Evolutionary conservation across 92 coral and sea anemone genomes (phyloP), one percentile per base, ranked within the genome.

Genomic region (Micromussa lordhowensis): DNA sequence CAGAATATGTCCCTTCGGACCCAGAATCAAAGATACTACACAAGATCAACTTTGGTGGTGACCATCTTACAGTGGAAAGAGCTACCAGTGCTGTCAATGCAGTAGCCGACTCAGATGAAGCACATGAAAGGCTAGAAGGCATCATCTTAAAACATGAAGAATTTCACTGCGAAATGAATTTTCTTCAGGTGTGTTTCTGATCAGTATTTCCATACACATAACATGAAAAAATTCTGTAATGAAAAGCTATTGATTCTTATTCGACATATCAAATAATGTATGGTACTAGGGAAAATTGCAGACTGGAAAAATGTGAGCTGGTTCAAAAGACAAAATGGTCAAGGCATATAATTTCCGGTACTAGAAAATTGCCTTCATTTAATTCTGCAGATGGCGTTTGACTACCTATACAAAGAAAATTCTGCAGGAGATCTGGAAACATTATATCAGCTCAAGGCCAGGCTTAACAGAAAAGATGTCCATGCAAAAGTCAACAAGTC

Each of bases 381-480:
- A 14, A 80, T 66, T 78, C 78, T 86, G 22, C 77, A 86, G 90
- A 63, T 78, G 84, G 77, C 85, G 69, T 89, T 89, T 78, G 92
- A 89, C 57, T 83, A 83, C 59, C 29, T 85, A 81, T 89, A 64
- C 78, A 85, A 89, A 32, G 84, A 79, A 22, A 30, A 84, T 54
- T 84, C 85, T 53, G 89, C 81, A 17, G 88, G 76, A 59, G 92
- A 89, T 77, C 68, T 69, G 49, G 93, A 87, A 5, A 85, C 93
- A n/a, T 54, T 90, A 38, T 85, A 73, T 51, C 93, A 90, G n/a
- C 82, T 85, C 28, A 90, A 70, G 82, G 81, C 80, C 32, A 51
- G 82, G 34, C 71, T 90, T 24, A 90, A 90, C 90, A 86, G 93
- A 53, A 90, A 90, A 79, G 93, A 90, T 86, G 93, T 90, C 13